A percentile compares a stretch with the other conserved stretches of the same genome.
Conservation (phyloP, 2,113 vertebrate genomes). For the Parus major region DNA sequence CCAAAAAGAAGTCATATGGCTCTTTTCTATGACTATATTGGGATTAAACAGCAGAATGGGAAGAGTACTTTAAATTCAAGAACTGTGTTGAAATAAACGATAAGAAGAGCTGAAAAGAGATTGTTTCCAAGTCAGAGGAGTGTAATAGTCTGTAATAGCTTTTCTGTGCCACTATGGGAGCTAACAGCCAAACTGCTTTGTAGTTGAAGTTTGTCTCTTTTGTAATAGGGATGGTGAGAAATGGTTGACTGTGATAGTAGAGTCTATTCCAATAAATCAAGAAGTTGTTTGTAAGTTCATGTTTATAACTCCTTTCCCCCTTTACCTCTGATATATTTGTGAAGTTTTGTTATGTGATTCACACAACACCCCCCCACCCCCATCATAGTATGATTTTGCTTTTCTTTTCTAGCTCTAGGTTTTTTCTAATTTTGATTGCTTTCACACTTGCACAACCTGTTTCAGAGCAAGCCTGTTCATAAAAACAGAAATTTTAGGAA, state of each 20-base stretch:
- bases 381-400: background rate
- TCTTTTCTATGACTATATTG: background rate
- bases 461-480: background rate
- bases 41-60: background rate
- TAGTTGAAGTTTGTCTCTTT: background rate
- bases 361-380: fast-evolving
- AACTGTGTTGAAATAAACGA: background rate
- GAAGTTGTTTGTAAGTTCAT: background rate
- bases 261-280: background rate
- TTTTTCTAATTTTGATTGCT: background rate
- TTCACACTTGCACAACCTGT: background rate
- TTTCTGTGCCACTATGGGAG: background rate
- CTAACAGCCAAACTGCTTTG: background rate
- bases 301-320: background rate
- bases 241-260: background rate
- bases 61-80: background rate
- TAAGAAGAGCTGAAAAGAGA: background rate
- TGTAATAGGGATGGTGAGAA: background rate
- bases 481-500: background rate
- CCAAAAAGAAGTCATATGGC: background rate
- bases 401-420: background rate
- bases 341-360: background rate
- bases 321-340: background rate
- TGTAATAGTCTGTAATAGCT: background rate
- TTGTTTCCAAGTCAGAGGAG: background rate